Conservation (phyloP, 2,888 invertebrate genomes). For the Aelia acuminata region DNA sequence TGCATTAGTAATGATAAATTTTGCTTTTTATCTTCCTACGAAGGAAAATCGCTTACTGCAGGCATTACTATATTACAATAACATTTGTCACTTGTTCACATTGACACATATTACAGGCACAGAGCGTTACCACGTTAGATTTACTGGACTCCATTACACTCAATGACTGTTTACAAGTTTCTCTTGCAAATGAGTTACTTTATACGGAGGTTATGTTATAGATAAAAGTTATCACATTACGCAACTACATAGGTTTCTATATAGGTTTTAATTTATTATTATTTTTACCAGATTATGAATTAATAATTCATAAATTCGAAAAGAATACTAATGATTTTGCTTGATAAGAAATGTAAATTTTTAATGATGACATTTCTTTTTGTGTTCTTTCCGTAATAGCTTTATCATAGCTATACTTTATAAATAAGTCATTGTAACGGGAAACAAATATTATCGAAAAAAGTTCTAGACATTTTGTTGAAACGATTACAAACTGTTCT, state of each 20-base stretch:
- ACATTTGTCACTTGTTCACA: not conserved
- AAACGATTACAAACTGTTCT: no score
- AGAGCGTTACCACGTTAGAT: not conserved
- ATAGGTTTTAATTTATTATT: not conserved
- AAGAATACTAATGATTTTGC: not conserved
- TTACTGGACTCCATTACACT: not conserved
- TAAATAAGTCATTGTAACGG: no score
- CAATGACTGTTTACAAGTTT: not conserved
- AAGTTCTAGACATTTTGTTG: no score
- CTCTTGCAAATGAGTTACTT: not conserved
- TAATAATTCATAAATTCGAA: not conserved
- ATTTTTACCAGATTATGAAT: not conserved
- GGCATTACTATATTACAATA: not conserved
- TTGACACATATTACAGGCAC: not conserved
- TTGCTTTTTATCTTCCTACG: no score
- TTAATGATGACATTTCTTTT: not conserved
- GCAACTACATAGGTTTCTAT: not conserved
- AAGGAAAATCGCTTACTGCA: not conserved
- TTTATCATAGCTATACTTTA: no score
- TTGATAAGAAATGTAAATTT: not conserved
- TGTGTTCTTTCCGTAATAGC: no score
- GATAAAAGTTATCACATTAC: not conserved
- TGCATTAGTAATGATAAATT: no score
- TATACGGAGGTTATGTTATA: not conserved
- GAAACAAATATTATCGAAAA: no score